Base-by-base conservation (phyloP, 2,113 vertebrate genomes). In the Promerops cafer region DNA sequence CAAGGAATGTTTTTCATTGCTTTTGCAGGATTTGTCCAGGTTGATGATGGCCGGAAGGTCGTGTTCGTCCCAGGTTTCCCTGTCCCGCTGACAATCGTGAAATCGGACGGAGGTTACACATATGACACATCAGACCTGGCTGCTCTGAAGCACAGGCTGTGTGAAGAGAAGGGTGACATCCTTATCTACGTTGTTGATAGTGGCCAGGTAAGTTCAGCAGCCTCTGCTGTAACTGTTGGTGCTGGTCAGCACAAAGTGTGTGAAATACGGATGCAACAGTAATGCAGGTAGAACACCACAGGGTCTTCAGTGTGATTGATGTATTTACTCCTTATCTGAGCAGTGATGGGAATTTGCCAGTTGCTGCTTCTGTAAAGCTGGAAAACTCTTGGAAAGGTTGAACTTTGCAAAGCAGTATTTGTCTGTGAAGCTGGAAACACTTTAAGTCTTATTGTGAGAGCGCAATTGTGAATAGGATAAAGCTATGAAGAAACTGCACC, bases 121-220 rank as follows among this genome's bases (percentile, higher is more conserved):
- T 99, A 99, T 4, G 99, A 99, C 97, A 99, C 99, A 0, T 99
- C 99, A 4, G 99, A 99, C 96, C 94, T 99, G 42, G 99, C 99
- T 12, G 99, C 99, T 33, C 71, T 99, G 50, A 98, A 89, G 26
- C 99, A 99, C 64, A 97, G 99, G 49, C 49, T 99, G 8, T 97
- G 94, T 1, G 97, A 98, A 11, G 99, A 99, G 97, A 99, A 99
- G 69, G 99, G 98, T 4, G 97, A 99, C 95, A 96, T 98, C 89
- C 85, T 99, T 53, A 98, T 99, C 96, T 99, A 99, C 16, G 98
- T 99, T n/a, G 98, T 98, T 0, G 99, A 99, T 87, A 99, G 96
- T 4, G 99, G 99, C 19, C 99, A 99, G 98, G 99, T 99, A 92
- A 94, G 97, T 93, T 20, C 53, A 53, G 44, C 54, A 56, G 5